Conservation (phyloP, 1,140 invertebrate genomes). For the Cyclina sinensis region DNA sequence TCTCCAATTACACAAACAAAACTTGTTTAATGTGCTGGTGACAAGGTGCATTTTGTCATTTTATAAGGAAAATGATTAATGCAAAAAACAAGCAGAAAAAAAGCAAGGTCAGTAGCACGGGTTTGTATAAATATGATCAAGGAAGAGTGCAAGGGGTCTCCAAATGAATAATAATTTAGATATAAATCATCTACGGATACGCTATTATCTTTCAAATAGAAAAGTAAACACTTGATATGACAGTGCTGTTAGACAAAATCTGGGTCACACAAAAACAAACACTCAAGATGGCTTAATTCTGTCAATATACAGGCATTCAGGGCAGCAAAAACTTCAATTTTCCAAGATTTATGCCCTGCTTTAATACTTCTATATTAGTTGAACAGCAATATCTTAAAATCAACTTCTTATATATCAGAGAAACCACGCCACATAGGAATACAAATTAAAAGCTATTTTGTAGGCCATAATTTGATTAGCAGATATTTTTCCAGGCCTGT, state of each 20-base stretch:
- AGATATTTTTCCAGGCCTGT: no score
- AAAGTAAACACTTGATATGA: conserved; percentile 26
- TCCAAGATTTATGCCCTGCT: no score
- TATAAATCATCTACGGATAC: not conserved
- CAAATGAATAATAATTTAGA: not conserved
- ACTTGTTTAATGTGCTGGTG: not conserved
- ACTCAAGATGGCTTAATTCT: not conserved
- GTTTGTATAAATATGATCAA: no score
- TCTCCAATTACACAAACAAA: not conserved
- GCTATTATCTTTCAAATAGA: conserved; percentile 23
- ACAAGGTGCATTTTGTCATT: not conserved
- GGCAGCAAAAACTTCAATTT: no score
- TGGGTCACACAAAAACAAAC: not conserved
- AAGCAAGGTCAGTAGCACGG: not conserved
- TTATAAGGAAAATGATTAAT: not conserved
- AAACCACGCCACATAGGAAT: no score
- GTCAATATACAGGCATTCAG: not conserved
- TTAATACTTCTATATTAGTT: no score
- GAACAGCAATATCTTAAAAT: no score
- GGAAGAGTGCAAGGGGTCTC: not conserved
- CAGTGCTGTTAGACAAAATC: not conserved
- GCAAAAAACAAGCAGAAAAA: not conserved
- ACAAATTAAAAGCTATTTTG: no score
- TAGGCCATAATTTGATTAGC: no score
- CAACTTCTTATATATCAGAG: no score